These are phyloP conservation scores for Eriosoma lanigerum DNA, from an alignment of 1,140 invertebrate species.

Conservation along the genomic window DNA sequence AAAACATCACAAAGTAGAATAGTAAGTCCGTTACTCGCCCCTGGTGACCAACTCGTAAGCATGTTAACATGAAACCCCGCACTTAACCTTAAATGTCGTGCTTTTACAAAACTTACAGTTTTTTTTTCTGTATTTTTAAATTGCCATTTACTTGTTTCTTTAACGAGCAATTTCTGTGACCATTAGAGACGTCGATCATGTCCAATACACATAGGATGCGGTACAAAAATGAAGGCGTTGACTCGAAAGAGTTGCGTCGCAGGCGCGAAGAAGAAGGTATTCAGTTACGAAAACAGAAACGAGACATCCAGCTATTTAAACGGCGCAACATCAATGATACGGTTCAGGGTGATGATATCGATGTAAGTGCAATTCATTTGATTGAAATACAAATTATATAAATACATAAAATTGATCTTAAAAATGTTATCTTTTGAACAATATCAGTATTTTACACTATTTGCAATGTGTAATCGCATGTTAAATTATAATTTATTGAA, in stretches of 20 bases:
- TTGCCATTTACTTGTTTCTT: too few species aligned
- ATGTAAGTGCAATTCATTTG: slow-evolving; percentile 56
- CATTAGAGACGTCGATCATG: background rate
- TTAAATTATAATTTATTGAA: too few species aligned
- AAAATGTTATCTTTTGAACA: too few species aligned
- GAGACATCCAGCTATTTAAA: slow-evolving; percentile 91
- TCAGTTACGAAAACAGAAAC: slow-evolving; percentile 91
- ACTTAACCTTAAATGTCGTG: slow-evolving; percentile 39
- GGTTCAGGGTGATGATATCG: slow-evolving; percentile 61
- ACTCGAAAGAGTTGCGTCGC: slow-evolving; percentile 87
- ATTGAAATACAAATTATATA: background rate
- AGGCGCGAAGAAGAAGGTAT: slow-evolving; percentile 94
- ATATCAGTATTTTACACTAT: too few species aligned
- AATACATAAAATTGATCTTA: too few species aligned
- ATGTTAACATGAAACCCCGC: background rate
- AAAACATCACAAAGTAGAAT: background rate
- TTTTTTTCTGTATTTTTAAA: too few species aligned
- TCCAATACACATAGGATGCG: slow-evolving; percentile 76
- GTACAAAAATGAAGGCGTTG: slow-evolving; percentile 92
- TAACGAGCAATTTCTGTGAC: background rate
- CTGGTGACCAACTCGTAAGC: background rate
- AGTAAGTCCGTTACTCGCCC: background rate
- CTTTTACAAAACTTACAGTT: too few species aligned
- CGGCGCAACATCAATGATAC: slow-evolving; percentile 78
- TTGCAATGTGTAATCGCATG: too few species aligned